Conservation (phyloP, 2,888 invertebrate genomes). For the Cinara cedri region DNA sequence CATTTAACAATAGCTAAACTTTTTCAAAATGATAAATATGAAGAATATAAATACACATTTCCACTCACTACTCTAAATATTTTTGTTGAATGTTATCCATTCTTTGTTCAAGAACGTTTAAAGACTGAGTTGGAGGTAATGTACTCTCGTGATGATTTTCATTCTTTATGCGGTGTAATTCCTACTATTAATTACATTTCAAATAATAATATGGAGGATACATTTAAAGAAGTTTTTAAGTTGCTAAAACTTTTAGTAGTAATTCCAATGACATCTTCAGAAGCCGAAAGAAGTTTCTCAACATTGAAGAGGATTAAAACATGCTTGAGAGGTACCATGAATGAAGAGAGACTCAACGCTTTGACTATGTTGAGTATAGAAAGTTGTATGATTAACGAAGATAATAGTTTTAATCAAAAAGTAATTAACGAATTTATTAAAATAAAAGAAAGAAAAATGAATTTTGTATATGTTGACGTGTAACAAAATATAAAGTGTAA, state of each 20-base stretch:
- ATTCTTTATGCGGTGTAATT: conserved; percentile 7
- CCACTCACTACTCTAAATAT: background rate
- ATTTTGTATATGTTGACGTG: too few species aligned
- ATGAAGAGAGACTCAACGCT: conserved; percentile 25
- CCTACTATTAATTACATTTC: conserved; percentile 13
- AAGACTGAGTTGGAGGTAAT: conserved; percentile 13
- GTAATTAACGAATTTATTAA: conserved; percentile 1
- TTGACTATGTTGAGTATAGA: conserved; percentile 23
- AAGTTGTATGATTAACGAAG: background rate
- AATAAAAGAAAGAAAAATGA: conserved; percentile 22
- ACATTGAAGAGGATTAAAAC: conserved; percentile 28
- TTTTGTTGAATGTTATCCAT: conserved; percentile 21
- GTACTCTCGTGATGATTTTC: conserved; percentile 17
- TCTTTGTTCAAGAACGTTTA: conserved; percentile 9
- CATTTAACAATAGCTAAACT: conserved; percentile 10
- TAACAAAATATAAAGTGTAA: too few species aligned
- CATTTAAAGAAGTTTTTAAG: conserved; percentile 22
- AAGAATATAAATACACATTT: background rate
- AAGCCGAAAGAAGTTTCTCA: conserved; percentile 29
- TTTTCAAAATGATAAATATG: conserved; percentile 21
- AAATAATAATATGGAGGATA: conserved; percentile 24
- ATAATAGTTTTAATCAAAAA: conserved; percentile 7
- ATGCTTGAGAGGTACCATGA: conserved; percentile 22
- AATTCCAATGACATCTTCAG: conserved; percentile 21
- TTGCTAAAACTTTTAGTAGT: conserved; percentile 21